Percentiles rank a stretch among this genome's conserved stretches.
phyloP scores from a whole-genome alignment of 2,113 vertebrate species.

The Micronycteris hirsuta region DNA sequence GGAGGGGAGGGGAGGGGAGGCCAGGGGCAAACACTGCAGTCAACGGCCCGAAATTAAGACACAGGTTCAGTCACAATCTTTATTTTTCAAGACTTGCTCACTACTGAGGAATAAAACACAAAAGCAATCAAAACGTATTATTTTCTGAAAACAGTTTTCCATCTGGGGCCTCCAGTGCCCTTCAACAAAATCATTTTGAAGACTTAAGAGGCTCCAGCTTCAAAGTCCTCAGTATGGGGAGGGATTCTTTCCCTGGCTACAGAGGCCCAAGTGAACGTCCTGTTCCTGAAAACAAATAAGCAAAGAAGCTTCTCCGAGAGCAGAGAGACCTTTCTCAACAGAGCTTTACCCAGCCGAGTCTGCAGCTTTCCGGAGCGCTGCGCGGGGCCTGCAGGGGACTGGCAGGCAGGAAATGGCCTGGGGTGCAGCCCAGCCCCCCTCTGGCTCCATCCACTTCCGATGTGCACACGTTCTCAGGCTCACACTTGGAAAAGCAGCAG shows the following conservation, averaged over 20 bases:
- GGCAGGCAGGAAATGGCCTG: neutral
- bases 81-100: conserved; percentile 19
- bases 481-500: neutral
- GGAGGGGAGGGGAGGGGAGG: fast-evolving
- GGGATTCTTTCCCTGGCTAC: neutral
- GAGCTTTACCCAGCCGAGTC: neutral
- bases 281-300: neutral
- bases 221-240: neutral
- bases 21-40: neutral
- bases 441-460: neutral
- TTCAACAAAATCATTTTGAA: neutral
- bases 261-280: neutral
- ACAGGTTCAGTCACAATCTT: neutral
- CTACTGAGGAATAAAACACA: conserved; percentile 43
- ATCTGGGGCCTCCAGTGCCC: neutral
- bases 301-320: neutral
- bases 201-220: neutral
- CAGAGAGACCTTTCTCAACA: neutral
- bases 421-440: neutral
- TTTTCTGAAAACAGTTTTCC: conserved; percentile 45
- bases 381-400: fast-evolving
- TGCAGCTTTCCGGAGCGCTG: neutral
- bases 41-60: neutral
- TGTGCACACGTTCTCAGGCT: conserved; percentile 32
- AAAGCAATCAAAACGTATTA: conserved; percentile 45